These are phyloP conservation scores for Dermatemys mawii DNA, from an alignment of 2,113 vertebrate species.

Conservation along the genomic window DNA sequence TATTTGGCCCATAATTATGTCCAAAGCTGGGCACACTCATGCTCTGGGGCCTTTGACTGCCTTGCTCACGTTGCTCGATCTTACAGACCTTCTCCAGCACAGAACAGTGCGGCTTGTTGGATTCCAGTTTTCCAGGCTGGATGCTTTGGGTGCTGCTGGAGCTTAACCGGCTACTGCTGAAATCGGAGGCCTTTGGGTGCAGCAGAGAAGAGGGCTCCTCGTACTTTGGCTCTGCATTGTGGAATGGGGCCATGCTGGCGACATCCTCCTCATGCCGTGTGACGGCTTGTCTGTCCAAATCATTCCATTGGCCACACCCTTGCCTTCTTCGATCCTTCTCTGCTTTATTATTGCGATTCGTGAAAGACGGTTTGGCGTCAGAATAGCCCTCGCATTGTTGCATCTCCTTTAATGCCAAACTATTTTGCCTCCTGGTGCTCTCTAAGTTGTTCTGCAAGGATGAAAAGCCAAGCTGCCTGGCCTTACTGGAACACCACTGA, in stretches of 20 bases:
- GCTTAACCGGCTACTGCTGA: constrained; percentile 57
- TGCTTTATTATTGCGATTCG: constrained; percentile 32
- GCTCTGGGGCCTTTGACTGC: constrained; percentile 74
- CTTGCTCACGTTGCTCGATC: constrained; percentile 87
- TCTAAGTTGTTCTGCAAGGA: constrained; percentile 77
- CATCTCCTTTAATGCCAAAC: constrained; percentile 32
- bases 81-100: constrained; percentile 92
- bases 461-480: constrained; percentile 62
- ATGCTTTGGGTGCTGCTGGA: constrained; percentile 58
- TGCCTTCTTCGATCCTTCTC: constrained; percentile 58
- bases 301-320: constrained; percentile 30
- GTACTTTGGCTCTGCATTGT: constrained; percentile 61
- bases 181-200: constrained; percentile 68
- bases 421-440: constrained; percentile 61
- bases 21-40: constrained; percentile 26
- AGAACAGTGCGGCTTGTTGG: constrained; percentile 74
- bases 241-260: background rate
- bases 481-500: constrained; percentile 54
- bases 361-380: constrained; percentile 28
- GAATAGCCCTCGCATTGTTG: constrained; percentile 16
- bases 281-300: constrained; percentile 51
- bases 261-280: constrained; percentile 61
- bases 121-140: constrained; percentile 63
- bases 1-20: constrained; percentile 32
- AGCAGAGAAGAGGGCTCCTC: constrained; percentile 79